A percentile compares a stretch with the other conserved stretches of the same genome.
Conservation (phyloP, 2,888 invertebrate species). For the Clanis bilineata region DNA sequence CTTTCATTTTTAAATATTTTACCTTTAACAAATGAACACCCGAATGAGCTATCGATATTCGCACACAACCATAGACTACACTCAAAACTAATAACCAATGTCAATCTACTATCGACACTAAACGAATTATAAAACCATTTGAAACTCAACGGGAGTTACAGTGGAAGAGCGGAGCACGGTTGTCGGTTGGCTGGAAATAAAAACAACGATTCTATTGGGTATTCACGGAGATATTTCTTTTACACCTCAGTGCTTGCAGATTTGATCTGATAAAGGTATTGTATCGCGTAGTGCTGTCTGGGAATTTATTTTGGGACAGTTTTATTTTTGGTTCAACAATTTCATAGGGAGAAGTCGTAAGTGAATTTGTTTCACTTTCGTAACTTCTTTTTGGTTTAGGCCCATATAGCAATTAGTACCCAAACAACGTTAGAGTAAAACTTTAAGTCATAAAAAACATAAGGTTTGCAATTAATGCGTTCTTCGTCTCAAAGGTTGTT, state of each 20-base stretch:
- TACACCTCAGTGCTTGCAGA: constrained; percentile 14
- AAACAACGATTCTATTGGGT: neutral
- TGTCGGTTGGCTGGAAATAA: constrained; percentile 4
- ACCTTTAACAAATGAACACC: too few relatives aligned
- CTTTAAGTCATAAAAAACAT: too few relatives aligned
- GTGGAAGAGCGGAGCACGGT: neutral
- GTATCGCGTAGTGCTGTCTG: neutral
- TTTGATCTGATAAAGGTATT: constrained; percentile 15
- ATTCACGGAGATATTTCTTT: constrained; percentile 9
- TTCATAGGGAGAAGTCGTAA: too few relatives aligned
- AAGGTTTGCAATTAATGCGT: too few relatives aligned
- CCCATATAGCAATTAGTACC: too few relatives aligned
- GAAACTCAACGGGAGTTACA: neutral
- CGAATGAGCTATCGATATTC: too few relatives aligned
- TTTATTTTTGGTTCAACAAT: neutral
- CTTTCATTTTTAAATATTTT: too few relatives aligned
- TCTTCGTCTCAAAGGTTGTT: too few relatives aligned
- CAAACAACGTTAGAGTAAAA: too few relatives aligned
- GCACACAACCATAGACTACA: neutral
- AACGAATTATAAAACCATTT: neutral
- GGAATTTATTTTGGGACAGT: neutral
- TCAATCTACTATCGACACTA: neutral
- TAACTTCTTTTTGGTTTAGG: too few relatives aligned
- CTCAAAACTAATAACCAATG: neutral
- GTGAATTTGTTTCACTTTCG: too few relatives aligned